A percentile compares a stretch with the other conserved stretches of the same genome.
Evolutionary conservation across 2,797 vertebrate genomes (phyloP).

Genomic region (Enoplosus armatus): DNA sequence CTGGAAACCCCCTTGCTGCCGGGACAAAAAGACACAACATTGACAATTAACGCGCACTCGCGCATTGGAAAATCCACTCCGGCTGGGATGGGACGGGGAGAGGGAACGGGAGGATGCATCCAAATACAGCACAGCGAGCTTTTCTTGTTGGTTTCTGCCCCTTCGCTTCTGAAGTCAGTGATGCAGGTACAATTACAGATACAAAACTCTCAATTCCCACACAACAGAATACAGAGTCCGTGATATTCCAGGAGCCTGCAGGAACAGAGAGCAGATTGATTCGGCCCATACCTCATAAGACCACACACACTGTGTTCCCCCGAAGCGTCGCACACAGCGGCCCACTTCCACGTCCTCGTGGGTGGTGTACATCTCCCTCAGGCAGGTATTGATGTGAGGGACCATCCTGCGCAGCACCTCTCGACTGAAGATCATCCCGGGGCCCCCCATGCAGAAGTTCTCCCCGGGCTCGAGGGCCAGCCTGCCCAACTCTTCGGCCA

Average conservation of each 20-base stretch:
- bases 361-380: conserved; percentile 95
- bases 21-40: too few species aligned
- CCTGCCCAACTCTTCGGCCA: conserved; percentile 93
- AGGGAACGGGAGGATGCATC: too few species aligned
- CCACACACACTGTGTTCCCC: conserved; percentile 96
- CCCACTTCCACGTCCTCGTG: conserved; percentile 98
- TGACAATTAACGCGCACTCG: too few species aligned
- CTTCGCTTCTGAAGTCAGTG: too few species aligned
- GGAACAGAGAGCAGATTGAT: not conserved
- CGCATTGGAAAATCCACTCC: too few species aligned
- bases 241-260: not conserved
- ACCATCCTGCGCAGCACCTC: conserved; percentile 94
- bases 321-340: conserved; percentile 93
- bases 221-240: not conserved
- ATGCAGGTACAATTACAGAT: too few species aligned
- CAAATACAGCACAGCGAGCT: too few species aligned
- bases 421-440: conserved; percentile 95
- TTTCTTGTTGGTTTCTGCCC: too few species aligned
- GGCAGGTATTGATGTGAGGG: conserved; percentile 94
- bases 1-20: too few species aligned
- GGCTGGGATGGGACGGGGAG: too few species aligned
- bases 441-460: conserved; percentile 98
- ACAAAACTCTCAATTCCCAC: too few species aligned
- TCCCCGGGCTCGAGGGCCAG: conserved; percentile 94
- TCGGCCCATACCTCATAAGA: conserved; percentile 91